These are phyloP conservation scores for Chaetodon trifasciatus DNA, from an alignment of 2,797 vertebrate species.

Conservation along the genomic window DNA sequence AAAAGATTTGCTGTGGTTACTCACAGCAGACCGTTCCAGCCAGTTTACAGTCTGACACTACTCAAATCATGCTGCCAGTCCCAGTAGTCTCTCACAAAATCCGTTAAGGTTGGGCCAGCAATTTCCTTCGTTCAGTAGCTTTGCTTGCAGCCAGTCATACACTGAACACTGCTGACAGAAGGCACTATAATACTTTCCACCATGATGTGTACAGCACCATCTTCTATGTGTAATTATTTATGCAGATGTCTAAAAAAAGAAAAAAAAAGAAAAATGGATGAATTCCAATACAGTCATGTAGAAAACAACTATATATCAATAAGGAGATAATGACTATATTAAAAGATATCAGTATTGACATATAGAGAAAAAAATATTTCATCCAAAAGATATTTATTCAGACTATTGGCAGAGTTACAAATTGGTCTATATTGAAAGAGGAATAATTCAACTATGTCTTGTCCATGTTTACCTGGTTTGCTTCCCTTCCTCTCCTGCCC, in stretches of 20 bases:
- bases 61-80: constrained; percentile 62
- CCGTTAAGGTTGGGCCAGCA: constrained; percentile 53
- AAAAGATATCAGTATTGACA: constrained; percentile 83
- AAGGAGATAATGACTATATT: constrained; percentile 80
- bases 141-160: constrained; percentile 64
- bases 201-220: constrained; percentile 86
- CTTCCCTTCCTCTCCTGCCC: constrained; percentile 78
- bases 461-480: constrained; percentile 87
- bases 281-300: constrained; percentile 81
- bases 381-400: constrained; percentile 81
- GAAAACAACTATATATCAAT: constrained; percentile 81
- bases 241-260: constrained; percentile 84
- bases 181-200: constrained; percentile 75
- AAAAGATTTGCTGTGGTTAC: constrained; percentile 62
- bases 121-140: constrained; percentile 61
- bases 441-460: constrained; percentile 84
- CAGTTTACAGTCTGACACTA: constrained; percentile 72
- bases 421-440: constrained; percentile 81
- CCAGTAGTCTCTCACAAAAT: constrained; percentile 56
- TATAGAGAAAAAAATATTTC: constrained; percentile 70
- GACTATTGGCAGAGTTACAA: constrained; percentile 81
- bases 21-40: constrained; percentile 60
- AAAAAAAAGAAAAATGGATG: constrained; percentile 65
- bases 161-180: constrained; percentile 65
- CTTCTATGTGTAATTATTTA: constrained; percentile 86